Base-by-base conservation (phyloP, 1,140 invertebrate species). In the Microplitis mediator region DNA sequence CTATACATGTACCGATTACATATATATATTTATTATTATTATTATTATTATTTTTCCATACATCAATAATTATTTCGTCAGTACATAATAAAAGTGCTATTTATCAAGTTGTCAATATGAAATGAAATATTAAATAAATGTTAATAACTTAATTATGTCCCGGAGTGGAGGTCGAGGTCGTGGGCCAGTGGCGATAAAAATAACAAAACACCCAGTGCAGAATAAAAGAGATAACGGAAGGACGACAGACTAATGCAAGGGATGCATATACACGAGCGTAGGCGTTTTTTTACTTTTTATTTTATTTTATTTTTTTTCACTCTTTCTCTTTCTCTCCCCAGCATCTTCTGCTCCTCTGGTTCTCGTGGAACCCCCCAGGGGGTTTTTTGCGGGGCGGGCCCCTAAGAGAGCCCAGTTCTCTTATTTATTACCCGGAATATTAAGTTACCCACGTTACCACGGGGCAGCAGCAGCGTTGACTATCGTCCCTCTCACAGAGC, bases 401-500 rank as follows among this genome's bases (percentile, higher is more conserved):
- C 60, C 69, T 54, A 23, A 23, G 67, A 62, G 67, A 72, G 75
- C 54, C 73, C 62, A 58, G 63, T 75, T 74, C 71, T 73, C 74
- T 75, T 77, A 77, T 77, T 77, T 77, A 77, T 77, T 77, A 73
- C 76, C 76, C 74, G 74, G 76, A 77, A 77, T 77, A 77, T 77
- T 77, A 77, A 77, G 76, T 77, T 77, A 77, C 76, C 74, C 74
- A 64, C 65, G 73, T 69, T 72, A 74, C 71, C 69, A 69, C 72
- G 70, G 68, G 58, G 69, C 68, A 71, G 13, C n/a, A 14, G 8
- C 39, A 45, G 39, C 39, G 39, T 45, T 45, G 39, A 45, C 39
- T 45, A 45, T 45, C 39, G 45, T 51, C 0, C 2, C 4, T 68
- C 45, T 11, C 32, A 9, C 32, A 69, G 4, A 32, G 13, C 1